Conservation (phyloP, 2,797 vertebrate genomes). For the Scleropages formosus region DNA sequence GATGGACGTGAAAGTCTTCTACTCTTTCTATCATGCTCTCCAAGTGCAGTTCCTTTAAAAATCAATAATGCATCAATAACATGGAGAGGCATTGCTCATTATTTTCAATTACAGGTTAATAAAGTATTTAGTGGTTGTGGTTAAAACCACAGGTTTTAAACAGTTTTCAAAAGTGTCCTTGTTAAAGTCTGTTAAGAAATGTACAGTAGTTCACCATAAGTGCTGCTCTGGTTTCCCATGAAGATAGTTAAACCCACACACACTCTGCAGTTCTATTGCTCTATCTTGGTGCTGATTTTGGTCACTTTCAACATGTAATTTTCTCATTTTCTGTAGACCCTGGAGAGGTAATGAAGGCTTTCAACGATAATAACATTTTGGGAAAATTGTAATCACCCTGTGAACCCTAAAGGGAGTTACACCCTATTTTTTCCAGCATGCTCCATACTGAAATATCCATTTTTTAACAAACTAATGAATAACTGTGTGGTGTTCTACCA, state of each 20-base stretch:
- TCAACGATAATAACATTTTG: conserved; percentile 8
- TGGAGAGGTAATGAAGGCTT: conserved; percentile 4
- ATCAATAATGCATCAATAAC: neutral
- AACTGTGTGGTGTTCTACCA: neutral
- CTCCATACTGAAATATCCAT: neutral
- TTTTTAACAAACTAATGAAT: conserved; percentile 10
- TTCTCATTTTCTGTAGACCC: neutral
- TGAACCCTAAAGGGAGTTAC: neutral
- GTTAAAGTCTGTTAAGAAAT: neutral
- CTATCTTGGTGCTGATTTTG: neutral
- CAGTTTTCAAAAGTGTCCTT: neutral
- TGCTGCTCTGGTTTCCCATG: neutral
- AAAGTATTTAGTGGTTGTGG: neutral
- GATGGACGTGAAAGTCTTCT: neutral
- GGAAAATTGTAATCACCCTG: conserved; percentile 7
- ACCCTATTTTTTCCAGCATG: neutral
- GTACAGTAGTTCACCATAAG: neutral
- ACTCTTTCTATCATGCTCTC: neutral
- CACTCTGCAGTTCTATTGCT: neutral
- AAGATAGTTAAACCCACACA: neutral
- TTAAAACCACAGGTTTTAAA: neutral
- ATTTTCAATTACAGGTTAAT: neutral
- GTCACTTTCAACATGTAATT: neutral
- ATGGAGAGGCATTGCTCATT: neutral
- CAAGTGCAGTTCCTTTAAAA: neutral